Evolutionary conservation across 2,888 invertebrate genomes (phyloP), one percentile per base, ranked within the genome.

Genomic region (Priocnemis perturbator): DNA sequence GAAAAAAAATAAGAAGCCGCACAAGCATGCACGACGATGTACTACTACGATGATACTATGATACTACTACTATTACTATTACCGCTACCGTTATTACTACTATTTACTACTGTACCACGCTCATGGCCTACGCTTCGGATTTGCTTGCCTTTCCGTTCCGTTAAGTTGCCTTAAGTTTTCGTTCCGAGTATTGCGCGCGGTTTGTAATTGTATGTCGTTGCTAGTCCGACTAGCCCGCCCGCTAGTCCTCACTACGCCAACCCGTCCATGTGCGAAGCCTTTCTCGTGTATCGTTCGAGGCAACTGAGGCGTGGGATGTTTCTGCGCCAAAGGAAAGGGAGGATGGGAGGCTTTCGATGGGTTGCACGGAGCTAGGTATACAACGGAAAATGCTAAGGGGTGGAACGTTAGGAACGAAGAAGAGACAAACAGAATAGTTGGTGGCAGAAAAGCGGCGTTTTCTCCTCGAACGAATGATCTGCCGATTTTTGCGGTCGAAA

Each of bases 211-310:
- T 71, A 78, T 64, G 73, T 77, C 76, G 68, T 79, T 71, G 87
- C 87, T 88, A 82, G 84, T 85, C 76, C 72, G 85, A 82, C 86
- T 86, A 87, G 85, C 81, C 75, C 55, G 62, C 64, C 69, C 57
- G 85, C 86, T 88, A 87, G 88, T 88, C 86, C 75, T 81, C 79
- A 83, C 86, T 86, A 85, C 70, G 87, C 86, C 81, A 83, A 81
- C 86, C 88, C 88, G 86, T 88, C 87, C 87, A 86, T 84, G 75
- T 79, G 77, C 78, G 81, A 79, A 82, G 80, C 81, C 81, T 83
- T 77, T 83, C 77, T 83, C 79, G 19, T 11, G 79, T 78, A 77
- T 79, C 79, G 75, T 76, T 78, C 63, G 56, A 76, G 71, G 60
- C 64, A 55, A 67, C 60, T 60, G 21, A 52, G 52, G 14, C n/a